Evolutionary conservation across 2,888 invertebrate species (phyloP).

Genomic region (Tuta absoluta): DNA sequence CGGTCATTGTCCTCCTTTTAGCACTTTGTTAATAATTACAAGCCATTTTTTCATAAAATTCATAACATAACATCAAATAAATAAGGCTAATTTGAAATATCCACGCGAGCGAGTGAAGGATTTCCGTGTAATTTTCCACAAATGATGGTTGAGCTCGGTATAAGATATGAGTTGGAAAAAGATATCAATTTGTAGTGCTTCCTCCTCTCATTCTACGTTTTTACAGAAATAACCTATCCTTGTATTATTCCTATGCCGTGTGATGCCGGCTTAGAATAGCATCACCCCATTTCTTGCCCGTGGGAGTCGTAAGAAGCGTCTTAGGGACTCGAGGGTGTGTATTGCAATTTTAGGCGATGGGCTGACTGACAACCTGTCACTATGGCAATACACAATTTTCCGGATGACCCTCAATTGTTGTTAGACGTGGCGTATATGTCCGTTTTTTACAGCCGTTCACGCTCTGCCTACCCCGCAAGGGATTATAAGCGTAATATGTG

Average conservation of each 20-base stretch:
- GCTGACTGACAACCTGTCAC: no score
- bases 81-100: background rate
- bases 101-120: background rate
- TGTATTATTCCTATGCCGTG: background rate
- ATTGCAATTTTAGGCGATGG: no score
- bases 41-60: background rate
- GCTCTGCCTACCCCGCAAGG: no score
- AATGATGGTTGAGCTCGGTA: background rate
- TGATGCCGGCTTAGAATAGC: no score
- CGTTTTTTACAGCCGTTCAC: no score
- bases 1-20: background rate
- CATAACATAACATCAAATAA: background rate
- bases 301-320: no score
- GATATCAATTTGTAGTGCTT: slow-evolving; percentile 5
- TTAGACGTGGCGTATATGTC: no score
- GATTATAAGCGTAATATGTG: no score
- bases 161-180: background rate
- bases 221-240: background rate
- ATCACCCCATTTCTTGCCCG: no score
- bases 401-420: no score
- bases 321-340: no score
- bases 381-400: no score
- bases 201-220: background rate
- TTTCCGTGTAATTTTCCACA: background rate
- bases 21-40: background rate